Conservation (phyloP, 2,113 vertebrate genomes). For the Epinephelus fuscoguttatus region DNA sequence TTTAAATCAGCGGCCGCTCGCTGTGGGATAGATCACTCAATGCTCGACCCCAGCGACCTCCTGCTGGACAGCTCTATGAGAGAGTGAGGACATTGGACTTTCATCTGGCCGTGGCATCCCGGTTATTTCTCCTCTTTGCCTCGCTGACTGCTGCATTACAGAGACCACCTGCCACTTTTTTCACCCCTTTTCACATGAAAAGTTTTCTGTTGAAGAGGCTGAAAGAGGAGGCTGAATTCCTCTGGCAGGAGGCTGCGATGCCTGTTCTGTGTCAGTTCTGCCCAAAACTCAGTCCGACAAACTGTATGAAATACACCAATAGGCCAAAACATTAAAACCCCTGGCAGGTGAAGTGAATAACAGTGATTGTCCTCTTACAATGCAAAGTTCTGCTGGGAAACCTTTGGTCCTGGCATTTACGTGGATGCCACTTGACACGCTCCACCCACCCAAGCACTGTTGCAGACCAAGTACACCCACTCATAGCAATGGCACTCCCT, state of each 20-base stretch:
- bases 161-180: neutral
- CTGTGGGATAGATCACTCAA: constrained; percentile 21
- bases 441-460: too few relatives aligned
- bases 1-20: constrained; percentile 36
- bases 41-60: constrained; percentile 7
- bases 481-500: too few relatives aligned
- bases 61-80: constrained; percentile 19
- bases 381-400: too few relatives aligned
- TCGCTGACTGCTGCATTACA: constrained; percentile 7
- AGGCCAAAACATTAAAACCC: too few relatives aligned
- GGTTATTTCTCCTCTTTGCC: neutral
- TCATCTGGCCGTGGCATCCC: constrained; percentile 18
- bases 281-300: neutral
- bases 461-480: too few relatives aligned
- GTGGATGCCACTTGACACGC: too few relatives aligned
- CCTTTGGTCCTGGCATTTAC: too few relatives aligned
- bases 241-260: neutral
- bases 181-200: neutral
- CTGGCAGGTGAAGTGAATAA: too few relatives aligned
- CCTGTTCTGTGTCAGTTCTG: neutral
- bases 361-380: too few relatives aligned
- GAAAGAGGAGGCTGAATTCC: neutral
- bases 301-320: neutral
- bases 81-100: neutral
- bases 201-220: neutral